Evolutionary conservation across 2,888 invertebrate species (phyloP), one percentile per base, ranked within the genome.

Genomic region (Eulithis testata): DNA sequence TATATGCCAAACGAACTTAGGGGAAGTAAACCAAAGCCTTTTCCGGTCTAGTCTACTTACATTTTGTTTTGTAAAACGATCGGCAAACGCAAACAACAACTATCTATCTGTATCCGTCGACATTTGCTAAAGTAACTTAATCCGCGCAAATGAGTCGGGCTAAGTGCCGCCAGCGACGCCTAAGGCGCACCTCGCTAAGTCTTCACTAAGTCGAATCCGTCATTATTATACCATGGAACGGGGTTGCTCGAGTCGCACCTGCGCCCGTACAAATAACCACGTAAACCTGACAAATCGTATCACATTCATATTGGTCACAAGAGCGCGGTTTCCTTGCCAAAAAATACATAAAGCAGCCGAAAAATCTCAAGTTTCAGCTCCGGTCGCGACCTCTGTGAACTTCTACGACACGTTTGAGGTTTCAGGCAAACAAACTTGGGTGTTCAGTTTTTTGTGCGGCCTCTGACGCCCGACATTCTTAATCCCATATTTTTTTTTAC

Each of bases 251-350:
- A 73, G 71, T 76, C 72, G 79, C 90, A 91, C 91, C 90, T 90
- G 91, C 83, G 84, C 84, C 73, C 80, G 78, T 83, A 87, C 88
- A 90, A 91, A 90, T 89, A 90, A 87, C 88, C 89, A 81, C 81
- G 85, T 90, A 90, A 91, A 88, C 88, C 90, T 87, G 88, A 91
- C 87, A 91, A 90, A 91, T 91, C 82, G 89, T 82, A 85, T 84
- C 86, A 86, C 91, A 91, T 91, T 85, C 89, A 86, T 91, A 91
- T 88, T 79, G 88, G 87, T 83, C 88, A 81, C 81, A 81, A 78
- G 78, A 79, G 78, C 72, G 76, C 74, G 78, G 78, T 63, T 74
- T 74, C 75, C 81, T 78, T 81, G 77, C 83, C 81, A 81, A 85
- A 86, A 84, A 87, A 87, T 80, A 84, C 79, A 69, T 67, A 68